Conservation (phyloP, 2,797 vertebrate species). For the Myripristis jacobus region DNA sequence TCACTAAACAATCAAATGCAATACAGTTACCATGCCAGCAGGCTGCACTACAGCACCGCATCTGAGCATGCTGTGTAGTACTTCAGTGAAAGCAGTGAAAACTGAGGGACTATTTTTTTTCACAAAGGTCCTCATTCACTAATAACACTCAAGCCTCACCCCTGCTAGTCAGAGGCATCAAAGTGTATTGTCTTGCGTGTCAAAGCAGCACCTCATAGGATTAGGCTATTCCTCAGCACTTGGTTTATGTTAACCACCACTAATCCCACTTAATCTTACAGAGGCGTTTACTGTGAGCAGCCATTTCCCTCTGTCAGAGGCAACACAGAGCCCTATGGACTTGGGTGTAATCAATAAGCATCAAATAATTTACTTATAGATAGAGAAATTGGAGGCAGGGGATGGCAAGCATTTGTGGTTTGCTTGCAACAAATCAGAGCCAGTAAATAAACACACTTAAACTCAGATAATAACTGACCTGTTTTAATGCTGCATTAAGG, state of each 20-base stretch:
- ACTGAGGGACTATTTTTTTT: not conserved
- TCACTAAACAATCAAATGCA: conserved; percentile 39
- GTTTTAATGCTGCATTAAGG: too few relatives aligned
- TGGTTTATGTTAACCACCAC: conserved; percentile 35
- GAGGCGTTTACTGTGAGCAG: conserved; percentile 34
- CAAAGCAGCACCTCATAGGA: conserved; percentile 16
- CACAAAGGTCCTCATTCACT: not conserved
- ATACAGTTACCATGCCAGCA: conserved; percentile 49
- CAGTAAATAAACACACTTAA: not conserved
- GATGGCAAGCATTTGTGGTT: conserved; percentile 3
- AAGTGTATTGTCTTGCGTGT: not conserved
- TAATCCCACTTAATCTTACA: conserved; percentile 42
- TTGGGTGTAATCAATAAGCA: conserved; percentile 30
- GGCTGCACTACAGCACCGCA: conserved; percentile 43
- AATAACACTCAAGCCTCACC: not conserved
- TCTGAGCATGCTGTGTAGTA: not conserved
- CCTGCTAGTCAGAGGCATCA: not conserved
- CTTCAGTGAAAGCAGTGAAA: not conserved
- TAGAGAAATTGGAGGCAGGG: not conserved
- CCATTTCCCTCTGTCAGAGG: conserved; percentile 26
- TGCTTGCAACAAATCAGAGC: not conserved
- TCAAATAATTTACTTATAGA: conserved; percentile 21
- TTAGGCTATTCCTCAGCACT: conserved; percentile 19
- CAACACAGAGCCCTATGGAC: conserved; percentile 16
- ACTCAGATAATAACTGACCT: too few relatives aligned